Conservation (phyloP, 2,888 invertebrate genomes). For the Apeira syringaria region DNA sequence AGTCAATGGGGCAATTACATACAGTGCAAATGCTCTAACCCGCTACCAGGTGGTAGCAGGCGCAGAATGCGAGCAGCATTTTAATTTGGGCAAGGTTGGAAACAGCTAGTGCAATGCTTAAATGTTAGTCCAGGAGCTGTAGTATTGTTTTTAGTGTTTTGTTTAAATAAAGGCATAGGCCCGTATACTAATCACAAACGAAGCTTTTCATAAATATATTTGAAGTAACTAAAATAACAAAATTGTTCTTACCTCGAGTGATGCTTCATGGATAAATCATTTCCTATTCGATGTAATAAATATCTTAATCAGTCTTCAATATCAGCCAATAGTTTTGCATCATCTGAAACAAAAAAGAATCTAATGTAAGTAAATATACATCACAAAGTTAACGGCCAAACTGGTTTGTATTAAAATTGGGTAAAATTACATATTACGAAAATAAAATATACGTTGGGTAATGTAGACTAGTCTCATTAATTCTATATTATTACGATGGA, state of each 20-base stretch:
- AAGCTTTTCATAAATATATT: too few relatives aligned
- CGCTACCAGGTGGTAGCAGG: too few relatives aligned
- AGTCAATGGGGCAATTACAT: too few relatives aligned
- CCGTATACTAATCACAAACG: too few relatives aligned
- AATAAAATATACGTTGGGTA: conserved; percentile 39
- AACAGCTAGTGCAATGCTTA: too few relatives aligned
- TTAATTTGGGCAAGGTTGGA: too few relatives aligned
- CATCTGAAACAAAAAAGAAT: conserved; percentile 69
- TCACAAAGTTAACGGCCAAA: conserved; percentile 38
- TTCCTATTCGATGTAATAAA: conserved; percentile 61
- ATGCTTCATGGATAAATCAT: conserved; percentile 66
- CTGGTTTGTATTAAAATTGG: conserved; percentile 42
- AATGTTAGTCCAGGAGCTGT: too few relatives aligned
- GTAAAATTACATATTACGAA: conserved; percentile 50
- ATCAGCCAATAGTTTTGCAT: conserved; percentile 59
- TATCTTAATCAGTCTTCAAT: conserved; percentile 73
- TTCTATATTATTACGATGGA: conserved; percentile 52
- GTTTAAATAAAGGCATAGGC: too few relatives aligned
- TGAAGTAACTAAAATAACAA: too few relatives aligned
- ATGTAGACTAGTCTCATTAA: conserved; percentile 42
- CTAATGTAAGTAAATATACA: conserved; percentile 35
- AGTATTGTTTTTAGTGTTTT: too few relatives aligned
- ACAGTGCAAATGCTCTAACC: too few relatives aligned
- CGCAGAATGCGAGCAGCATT: too few relatives aligned
- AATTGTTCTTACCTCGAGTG: conserved; percentile 60